Base-by-base conservation (phyloP, 2,888 invertebrate genomes). In the Clivina fossor region DNA sequence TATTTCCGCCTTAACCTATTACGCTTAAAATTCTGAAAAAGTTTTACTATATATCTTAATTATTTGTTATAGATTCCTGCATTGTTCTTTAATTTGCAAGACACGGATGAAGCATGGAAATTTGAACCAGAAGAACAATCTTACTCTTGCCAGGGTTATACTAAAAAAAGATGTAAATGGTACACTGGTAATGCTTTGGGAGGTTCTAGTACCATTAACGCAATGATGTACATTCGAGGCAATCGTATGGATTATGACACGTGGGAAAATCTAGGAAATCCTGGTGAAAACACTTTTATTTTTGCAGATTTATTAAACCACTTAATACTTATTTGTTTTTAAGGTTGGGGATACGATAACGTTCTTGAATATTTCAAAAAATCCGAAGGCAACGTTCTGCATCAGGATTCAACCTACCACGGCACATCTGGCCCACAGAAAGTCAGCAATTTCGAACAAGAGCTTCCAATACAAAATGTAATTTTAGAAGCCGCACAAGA, bases 191-290 rank as follows among this genome's bases (percentile, higher is more conserved):
- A 83, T 64, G 78, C 78, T 11, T 69, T 81, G 26, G 86, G 86
- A 0, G 86, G 86, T 0, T 75, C 78, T 1, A 80, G 81, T 2
- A 73, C 75, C 0, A 74, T 82, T 2, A 85, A 85, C 68, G 80
- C 73, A 9, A 81, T 85, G 82, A 53, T 82, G 0, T 80, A 85
- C 64, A 66, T 81, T 0, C 72, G 80, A 1, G 85, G 85, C 0
- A 81, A 81, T 68, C 75, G 78, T 1, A 64, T 65, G 1, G 85
- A 86, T 65, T 86, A 77, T 61, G 80, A 86, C 63, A 64, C 71
- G 0, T 86, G 86, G 86, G 74, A 76, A 7, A 61, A 64, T 0
- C 26, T 75, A 28, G 86, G 85, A 0, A 83, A 80, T 61, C 58
- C 66, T 0, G 80, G 80, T 37, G 15, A 15, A 2, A 9, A 13